These are phyloP conservation scores for Papilio demoleus DNA, from an alignment of 2,888 invertebrate species.

Conservation along the genomic window DNA sequence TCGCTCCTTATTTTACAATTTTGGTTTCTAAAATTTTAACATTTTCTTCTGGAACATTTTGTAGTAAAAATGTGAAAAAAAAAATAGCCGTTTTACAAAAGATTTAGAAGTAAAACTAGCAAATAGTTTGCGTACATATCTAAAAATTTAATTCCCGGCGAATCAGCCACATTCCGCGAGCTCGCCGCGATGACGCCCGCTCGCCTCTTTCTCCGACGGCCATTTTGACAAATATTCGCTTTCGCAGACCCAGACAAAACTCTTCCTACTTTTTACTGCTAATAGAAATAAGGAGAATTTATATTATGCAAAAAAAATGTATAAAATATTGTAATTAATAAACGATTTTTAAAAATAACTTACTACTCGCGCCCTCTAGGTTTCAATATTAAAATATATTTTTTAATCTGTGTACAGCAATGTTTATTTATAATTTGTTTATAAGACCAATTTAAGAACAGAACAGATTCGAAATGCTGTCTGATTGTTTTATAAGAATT, in stretches of 20 bases:
- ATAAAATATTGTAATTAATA: not conserved
- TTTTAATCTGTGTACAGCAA: too few species aligned
- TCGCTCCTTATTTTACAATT: too few species aligned
- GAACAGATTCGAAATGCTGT: not conserved
- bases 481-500: not conserved
- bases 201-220: conserved; percentile 45
- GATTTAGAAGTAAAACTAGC: conserved; percentile 33
- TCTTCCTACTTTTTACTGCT: conserved; percentile 4
- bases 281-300: not conserved
- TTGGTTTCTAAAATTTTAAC: too few species aligned
- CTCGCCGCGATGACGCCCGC: conserved; percentile 47
- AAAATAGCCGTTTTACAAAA: conserved; percentile 15
- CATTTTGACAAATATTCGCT: conserved; percentile 51
- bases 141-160: conserved; percentile 54
- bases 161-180: conserved; percentile 58
- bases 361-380: too few species aligned
- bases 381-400: too few species aligned
- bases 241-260: conserved; percentile 40
- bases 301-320: not conserved
- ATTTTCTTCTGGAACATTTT: not conserved
- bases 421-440: not conserved
- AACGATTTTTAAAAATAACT: too few species aligned
- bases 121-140: conserved; percentile 53
- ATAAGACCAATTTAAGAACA: not conserved
- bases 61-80: not conserved